phyloP scores from a whole-genome alignment of 2,797 vertebrate genomes.

The Pyrocephalus nanus region DNA sequence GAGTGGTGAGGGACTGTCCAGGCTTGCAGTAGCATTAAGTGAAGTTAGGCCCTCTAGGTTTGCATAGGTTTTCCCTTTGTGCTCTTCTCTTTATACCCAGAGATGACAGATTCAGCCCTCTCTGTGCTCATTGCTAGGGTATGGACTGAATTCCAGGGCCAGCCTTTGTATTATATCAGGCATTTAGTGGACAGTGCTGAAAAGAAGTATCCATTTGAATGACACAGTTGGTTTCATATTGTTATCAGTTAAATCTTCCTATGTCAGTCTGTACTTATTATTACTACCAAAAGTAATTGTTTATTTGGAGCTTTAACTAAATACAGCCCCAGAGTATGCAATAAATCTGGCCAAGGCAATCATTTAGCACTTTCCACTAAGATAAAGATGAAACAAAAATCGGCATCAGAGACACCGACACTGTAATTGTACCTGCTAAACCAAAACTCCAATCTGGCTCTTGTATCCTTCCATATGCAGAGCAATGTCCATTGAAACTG shows the following conservation, averaged over 20 bases:
- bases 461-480: background rate
- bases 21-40: background rate
- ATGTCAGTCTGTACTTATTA: background rate
- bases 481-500: background rate
- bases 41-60: background rate
- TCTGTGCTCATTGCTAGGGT: background rate
- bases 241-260: background rate
- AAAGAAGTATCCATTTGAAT: background rate
- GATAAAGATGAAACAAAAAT: background rate
- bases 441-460: background rate
- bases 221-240: background rate
- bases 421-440: background rate
- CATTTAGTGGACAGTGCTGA: background rate
- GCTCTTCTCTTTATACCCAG: background rate
- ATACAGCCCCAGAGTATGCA: background rate
- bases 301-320: background rate
- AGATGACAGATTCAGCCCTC: background rate
- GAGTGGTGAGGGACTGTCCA: background rate
- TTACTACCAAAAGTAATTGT: background rate
- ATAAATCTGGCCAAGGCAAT: background rate
- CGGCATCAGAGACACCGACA: background rate
- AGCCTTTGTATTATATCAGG: background rate
- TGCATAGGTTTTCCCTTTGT: background rate
- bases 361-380: background rate
- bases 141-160: background rate